A percentile compares a stretch with the other conserved stretches of the same genome.
These are phyloP conservation scores for Oxygymnocypris stewartii DNA, from an alignment of 2,113 vertebrate genomes.

Conservation along the genomic window DNA sequence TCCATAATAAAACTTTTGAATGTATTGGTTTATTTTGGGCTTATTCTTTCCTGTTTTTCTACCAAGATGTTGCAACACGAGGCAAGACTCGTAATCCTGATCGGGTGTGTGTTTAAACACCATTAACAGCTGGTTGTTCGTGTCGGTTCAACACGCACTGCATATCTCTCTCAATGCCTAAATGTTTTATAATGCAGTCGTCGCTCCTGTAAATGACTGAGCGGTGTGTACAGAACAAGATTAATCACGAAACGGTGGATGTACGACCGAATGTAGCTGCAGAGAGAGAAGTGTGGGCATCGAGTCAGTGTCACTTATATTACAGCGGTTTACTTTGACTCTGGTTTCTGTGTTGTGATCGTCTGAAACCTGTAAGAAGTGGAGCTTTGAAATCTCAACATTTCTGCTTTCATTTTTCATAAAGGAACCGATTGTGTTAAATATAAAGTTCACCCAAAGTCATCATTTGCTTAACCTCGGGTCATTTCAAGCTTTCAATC, in stretches of 20 bases:
- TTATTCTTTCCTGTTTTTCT: not conserved
- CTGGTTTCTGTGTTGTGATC: not conserved
- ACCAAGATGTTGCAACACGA: not conserved
- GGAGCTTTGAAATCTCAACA: not conserved
- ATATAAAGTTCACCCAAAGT: not conserved
- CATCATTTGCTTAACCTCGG: not conserved
- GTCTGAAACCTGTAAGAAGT: not conserved
- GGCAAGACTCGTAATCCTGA: not conserved
- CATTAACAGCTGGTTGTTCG: not conserved
- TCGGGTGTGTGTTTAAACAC: not conserved
- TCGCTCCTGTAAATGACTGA: not conserved
- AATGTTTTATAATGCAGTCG: not conserved
- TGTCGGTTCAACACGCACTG: not conserved
- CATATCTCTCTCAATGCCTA: not conserved
- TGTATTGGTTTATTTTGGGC: not conserved
- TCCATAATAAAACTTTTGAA: not conserved
- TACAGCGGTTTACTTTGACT: not conserved
- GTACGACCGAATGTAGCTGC: not conserved
- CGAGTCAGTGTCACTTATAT: not conserved
- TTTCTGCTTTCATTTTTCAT: not conserved
- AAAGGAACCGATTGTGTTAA: not conserved
- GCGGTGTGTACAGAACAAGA: not conserved
- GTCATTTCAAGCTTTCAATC: not conserved
- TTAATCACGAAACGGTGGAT: not conserved
- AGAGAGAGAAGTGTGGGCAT: not conserved